Base-by-base conservation (phyloP, 1,140 invertebrate species). In the Pseudobourletiella spinata region DNA sequence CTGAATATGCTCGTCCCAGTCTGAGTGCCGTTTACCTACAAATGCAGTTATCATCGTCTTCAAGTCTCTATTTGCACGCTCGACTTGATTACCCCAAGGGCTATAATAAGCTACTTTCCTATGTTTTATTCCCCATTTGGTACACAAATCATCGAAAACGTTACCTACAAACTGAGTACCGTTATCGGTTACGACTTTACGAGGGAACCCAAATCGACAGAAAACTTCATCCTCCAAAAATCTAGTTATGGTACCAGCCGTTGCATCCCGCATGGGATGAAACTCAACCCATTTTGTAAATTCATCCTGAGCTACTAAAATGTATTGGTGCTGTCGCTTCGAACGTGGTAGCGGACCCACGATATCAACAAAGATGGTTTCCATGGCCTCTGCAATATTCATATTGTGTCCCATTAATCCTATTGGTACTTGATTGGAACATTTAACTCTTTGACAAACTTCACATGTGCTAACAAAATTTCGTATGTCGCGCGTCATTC, bases 51-150 rank as follows among this genome's bases (percentile, higher is more conserved):
- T 62, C 67, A 73, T 73, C 1, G 70, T 65, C 59, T 79, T 78
- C 2, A 80, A 20, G 20, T 74, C 73, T n/a, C 73, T 46, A 59
- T 79, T 79, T 4, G 72, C 73, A 20, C 76, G 58, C 65, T 79
- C 77, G 0, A 73, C 72, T 0, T 72, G 73, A 57, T 79, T 78
- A 0, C 73, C 66, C 51, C 74, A 70, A 4, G 76, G 73, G 59
- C 76, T 73, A 61, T 79, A 78, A 0, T 70, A 32, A 0, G 73
- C 70, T 1, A 67, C 69, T 20, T 68, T 72, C 3, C n/a, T 26
- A 20, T 66, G 64, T 2, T 59, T 3, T 11, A 66, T 58, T 15
- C 32, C 32, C 46, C 50, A 61, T 25, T 58, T 20, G 20, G n/a
- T 3, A 32, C 59, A 66, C 25, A 66, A 42, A 4, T 52, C 30